Percentiles rank a stretch among this genome's conserved stretches.
phyloP scores from a whole-genome alignment of 2,797 vertebrate genomes.

The Darevskia mixta region DNA sequence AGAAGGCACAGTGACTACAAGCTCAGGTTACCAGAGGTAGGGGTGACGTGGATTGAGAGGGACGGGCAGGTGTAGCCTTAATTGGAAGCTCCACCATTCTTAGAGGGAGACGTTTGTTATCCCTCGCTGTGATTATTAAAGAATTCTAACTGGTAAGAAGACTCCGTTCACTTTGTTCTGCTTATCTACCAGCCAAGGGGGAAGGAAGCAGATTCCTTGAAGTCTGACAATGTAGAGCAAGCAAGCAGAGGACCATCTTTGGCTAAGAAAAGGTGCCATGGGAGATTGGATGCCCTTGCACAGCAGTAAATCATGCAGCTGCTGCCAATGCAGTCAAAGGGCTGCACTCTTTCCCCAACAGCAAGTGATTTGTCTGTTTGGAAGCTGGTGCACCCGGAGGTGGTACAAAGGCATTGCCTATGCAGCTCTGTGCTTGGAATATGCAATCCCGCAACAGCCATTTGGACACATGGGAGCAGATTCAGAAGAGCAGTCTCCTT shows the following conservation, averaged over 20 bases:
- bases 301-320: too few relatives aligned
- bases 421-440: neutral
- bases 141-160: too few relatives aligned
- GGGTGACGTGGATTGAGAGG: too few relatives aligned
- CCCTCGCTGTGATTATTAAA: neutral
- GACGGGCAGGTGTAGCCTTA: too few relatives aligned
- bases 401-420: neutral
- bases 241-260: neutral
- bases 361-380: neutral
- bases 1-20: too few relatives aligned
- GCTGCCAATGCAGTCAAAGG: neutral
- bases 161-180: too few relatives aligned
- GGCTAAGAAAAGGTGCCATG: neutral
- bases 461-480: neutral
- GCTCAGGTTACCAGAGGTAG: too few relatives aligned
- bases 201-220: neutral
- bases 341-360: neutral
- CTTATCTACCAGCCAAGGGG: neutral
- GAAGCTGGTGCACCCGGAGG: neutral
- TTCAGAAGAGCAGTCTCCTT: neutral
- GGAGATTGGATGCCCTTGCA: neutral
- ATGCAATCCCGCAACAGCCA: neutral
- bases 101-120: too few relatives aligned
- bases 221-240: neutral
- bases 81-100: too few relatives aligned